Evolutionary conservation across 2,888 invertebrate species (phyloP).

Genomic region (Perizoma affinitatum): DNA sequence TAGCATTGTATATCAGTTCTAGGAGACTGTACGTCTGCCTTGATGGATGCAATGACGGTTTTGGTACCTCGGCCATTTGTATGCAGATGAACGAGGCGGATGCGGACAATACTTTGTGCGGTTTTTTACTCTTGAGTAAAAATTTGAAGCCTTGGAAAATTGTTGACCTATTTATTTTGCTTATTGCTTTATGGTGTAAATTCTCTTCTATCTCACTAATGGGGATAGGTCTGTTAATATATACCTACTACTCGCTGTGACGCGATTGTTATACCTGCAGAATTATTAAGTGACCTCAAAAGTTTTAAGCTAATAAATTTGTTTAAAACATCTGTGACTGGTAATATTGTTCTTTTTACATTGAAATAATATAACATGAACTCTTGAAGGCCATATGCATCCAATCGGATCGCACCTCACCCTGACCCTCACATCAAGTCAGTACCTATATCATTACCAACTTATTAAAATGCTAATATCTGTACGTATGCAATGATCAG

Average conservation of each 20-base stretch:
- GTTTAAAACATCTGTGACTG: no score
- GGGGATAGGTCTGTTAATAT: no score
- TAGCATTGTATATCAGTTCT: slow-evolving; percentile 74
- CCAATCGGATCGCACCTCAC: slow-evolving; percentile 12
- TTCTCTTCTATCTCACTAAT: no score
- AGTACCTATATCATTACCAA: slow-evolving; percentile 30
- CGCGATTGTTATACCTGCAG: no score
- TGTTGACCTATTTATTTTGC: no score
- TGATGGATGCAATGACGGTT: slow-evolving; percentile 47
- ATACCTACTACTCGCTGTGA: no score
- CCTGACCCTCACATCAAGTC: slow-evolving; percentile 1
- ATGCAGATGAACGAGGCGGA: slow-evolving; percentile 36
- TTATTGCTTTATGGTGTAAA: no score
- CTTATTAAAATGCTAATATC: slow-evolving; percentile 36
- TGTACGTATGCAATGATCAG: slow-evolving; percentile 42
- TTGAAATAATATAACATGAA: no score
- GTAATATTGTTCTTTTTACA: no score
- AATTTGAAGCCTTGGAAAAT: no score
- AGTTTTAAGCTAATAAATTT: no score
- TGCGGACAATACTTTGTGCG: slow-evolving; percentile 25
- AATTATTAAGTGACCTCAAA: no score
- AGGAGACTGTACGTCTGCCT: slow-evolving; percentile 63
- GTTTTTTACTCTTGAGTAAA: slow-evolving; percentile 7
- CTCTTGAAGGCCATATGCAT: neutral
- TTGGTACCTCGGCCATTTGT: slow-evolving; percentile 31